Evolutionary conservation across 2,888 invertebrate genomes (phyloP).

Genomic region (Nemotelus nigrinus): DNA sequence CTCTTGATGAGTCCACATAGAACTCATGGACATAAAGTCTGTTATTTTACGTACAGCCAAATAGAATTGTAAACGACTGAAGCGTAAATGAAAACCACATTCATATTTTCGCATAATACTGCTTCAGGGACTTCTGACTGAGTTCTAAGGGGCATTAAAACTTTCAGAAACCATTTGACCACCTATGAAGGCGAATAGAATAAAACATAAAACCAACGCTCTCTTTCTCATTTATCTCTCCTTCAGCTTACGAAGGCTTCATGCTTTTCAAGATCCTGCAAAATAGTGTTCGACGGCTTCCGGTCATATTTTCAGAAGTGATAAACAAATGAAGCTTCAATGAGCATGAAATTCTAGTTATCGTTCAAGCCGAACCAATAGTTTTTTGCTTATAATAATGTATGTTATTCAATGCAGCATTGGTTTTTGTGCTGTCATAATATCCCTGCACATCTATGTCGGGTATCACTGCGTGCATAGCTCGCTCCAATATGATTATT

Average conservation of each 20-base stretch:
- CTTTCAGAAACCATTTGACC: conserved; percentile 35
- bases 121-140: conserved; percentile 39
- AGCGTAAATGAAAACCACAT: conserved; percentile 49
- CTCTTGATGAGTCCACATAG: conserved; percentile 29
- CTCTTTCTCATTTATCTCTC: neutral
- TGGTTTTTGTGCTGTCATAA: too few species aligned
- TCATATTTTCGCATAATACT: conserved; percentile 46
- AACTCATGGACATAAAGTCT: conserved; percentile 31
- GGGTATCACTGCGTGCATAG: too few species aligned
- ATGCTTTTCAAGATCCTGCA: neutral
- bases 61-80: conserved; percentile 45
- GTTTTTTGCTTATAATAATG: too few species aligned
- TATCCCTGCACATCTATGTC: too few species aligned
- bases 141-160: conserved; percentile 43
- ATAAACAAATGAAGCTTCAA: neutral
- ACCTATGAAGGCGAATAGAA: conserved; percentile 2
- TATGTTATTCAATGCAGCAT: too few species aligned
- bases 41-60: conserved; percentile 43
- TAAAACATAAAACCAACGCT: conserved; percentile 1
- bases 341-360: too few species aligned
- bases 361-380: too few species aligned
- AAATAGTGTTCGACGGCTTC: neutral
- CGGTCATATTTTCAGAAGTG: neutral
- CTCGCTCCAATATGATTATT: too few species aligned
- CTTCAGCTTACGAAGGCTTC: neutral